phyloP scores from a whole-genome alignment of 2,888 invertebrate genomes.

The Rapana venosa region DNA sequence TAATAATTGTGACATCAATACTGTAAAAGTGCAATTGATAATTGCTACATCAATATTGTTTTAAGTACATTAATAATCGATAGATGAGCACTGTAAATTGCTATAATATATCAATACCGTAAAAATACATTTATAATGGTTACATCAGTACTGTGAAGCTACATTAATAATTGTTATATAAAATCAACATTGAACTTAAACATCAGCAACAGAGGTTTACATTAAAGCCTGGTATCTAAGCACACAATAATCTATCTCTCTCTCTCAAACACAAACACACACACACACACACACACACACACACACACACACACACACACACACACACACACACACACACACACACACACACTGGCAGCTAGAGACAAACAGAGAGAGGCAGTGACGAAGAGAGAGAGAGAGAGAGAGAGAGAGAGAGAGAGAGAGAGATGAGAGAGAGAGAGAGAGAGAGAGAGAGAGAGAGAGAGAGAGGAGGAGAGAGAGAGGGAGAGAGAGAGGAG shows the following conservation, averaged over 20 bases:
- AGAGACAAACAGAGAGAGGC: slow-evolving; percentile 1
- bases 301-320: not conserved
- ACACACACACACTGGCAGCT: not conserved
- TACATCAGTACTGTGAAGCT: no score
- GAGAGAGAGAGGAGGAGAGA: not conserved
- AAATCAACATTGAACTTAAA: no score
- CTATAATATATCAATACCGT: no score
- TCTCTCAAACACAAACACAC: not conserved
- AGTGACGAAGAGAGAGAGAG: slow-evolving; percentile 32
- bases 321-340: not conserved
- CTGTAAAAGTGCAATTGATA: no score
- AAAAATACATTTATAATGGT: no score
- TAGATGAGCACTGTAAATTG: no score
- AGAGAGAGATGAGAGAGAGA: not conserved
- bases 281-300: slow-evolving; percentile 21
- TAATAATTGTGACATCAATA: no score
- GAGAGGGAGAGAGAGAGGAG: not conserved
- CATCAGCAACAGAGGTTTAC: no score
- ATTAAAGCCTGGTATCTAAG: no score
- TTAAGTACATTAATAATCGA: no score
- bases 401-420: slow-evolving; percentile 17
- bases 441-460: slow-evolving; percentile 11
- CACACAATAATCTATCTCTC: not conserved
- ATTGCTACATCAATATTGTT: no score
- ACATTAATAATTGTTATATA: no score